A percentile compares a stretch with the other conserved stretches of the same genome.
These are phyloP conservation scores for Chaetorhynchus papuensis DNA, from an alignment of 2,113 vertebrate species.

Conservation along the genomic window DNA sequence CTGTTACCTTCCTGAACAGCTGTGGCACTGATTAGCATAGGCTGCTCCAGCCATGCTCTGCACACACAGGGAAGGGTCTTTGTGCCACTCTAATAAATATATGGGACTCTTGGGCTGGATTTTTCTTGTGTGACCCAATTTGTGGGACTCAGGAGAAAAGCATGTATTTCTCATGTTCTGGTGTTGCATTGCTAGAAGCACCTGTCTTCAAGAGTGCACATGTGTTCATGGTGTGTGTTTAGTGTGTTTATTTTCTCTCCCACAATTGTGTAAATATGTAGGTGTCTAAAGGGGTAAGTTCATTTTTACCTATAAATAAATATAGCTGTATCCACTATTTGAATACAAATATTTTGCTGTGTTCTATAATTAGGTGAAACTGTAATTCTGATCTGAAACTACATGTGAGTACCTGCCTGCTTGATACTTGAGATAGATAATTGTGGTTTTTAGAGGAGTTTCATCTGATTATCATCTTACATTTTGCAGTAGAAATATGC, in stretches of 20 bases:
- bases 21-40: not conserved
- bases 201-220: not conserved
- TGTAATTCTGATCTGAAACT: not conserved
- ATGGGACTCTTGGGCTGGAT: not conserved
- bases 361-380: not conserved
- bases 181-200: not conserved
- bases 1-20: slow-evolving; percentile 1
- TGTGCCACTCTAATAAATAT: not conserved
- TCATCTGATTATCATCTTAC: not conserved
- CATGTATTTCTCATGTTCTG: not conserved
- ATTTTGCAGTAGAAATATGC: not conserved
- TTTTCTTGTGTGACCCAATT: not conserved
- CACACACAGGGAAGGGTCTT: not conserved
- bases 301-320: not conserved
- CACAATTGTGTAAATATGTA: not conserved
- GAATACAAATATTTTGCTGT: not conserved
- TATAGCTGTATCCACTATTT: not conserved
- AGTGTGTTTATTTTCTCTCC: not conserved
- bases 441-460: not conserved
- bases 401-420: not conserved
- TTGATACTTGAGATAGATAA: not conserved
- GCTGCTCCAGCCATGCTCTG: not conserved
- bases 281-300: not conserved
- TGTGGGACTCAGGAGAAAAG: not conserved
- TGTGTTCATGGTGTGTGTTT: not conserved